phyloP scores from a whole-genome alignment of 1,140 invertebrate species.

The Tetragnatha versicolor region DNA sequence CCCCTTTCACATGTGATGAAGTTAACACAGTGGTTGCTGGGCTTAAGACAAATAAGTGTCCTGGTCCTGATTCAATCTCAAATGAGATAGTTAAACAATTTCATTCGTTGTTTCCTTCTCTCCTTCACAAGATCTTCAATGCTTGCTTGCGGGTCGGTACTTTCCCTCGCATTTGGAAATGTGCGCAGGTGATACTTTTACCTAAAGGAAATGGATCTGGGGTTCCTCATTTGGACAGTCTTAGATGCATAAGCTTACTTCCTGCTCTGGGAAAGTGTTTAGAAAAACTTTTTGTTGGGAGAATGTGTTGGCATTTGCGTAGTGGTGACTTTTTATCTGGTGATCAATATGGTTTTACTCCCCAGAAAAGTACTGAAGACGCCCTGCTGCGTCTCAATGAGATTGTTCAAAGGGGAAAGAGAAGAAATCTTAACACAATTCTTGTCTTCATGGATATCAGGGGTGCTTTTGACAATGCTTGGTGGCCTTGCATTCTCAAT shows the following conservation, averaged over 20 bases:
- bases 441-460: not conserved
- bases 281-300: not conserved
- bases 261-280: too few relatives aligned
- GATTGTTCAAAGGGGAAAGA: not conserved
- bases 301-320: not conserved
- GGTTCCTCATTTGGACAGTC: not conserved
- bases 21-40: not conserved
- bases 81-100: not conserved
- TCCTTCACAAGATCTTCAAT: not conserved
- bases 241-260: not conserved
- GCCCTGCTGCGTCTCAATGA: not conserved
- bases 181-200: not conserved
- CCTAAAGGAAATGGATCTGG: not conserved
- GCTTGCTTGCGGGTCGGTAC: not conserved
- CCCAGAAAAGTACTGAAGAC: not conserved
- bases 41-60: not conserved
- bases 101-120: not conserved
- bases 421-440: not conserved
- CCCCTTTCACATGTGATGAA: not conserved
- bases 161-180: not conserved
- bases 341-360: not conserved
- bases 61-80: not conserved
- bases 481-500: not conserved
- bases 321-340: not conserved
- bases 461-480: not conserved